phyloP scores from a whole-genome alignment of 2,113 vertebrate species.

The Ptyas mucosa region DNA sequence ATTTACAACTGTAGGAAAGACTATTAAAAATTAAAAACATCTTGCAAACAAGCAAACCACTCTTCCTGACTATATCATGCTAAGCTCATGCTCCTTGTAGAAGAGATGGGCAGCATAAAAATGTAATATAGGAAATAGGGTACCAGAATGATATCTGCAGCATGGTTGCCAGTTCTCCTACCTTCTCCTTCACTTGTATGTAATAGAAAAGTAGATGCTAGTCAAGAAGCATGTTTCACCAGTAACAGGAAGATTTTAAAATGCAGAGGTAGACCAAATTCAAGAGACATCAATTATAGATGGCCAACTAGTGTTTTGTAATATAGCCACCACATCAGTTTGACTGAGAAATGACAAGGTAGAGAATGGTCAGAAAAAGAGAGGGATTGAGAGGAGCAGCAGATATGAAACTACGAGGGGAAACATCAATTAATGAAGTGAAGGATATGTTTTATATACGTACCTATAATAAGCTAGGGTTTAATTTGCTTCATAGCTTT shows the following conservation, averaged over 20 bases:
- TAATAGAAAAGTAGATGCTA: neutral
- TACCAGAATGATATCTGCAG: neutral
- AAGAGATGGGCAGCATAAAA: neutral
- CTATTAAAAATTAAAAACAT: neutral
- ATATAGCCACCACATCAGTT: neutral
- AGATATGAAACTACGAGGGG: neutral
- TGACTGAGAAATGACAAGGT: neutral
- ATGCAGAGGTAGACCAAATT: neutral
- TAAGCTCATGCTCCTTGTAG: neutral
- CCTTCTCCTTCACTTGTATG: neutral
- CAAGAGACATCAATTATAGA: neutral
- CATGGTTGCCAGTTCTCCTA: neutral
- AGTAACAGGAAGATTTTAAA: neutral
- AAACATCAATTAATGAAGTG: neutral
- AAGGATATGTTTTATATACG: neutral
- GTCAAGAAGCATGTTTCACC: neutral
- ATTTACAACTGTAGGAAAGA: neutral
- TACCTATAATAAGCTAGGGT: neutral
- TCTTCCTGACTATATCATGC: neutral
- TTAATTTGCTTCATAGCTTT: neutral
- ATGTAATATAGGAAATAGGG: neutral
- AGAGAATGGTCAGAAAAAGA: neutral
- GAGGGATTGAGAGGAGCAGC: neutral
- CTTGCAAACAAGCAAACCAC: neutral
- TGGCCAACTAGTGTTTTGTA: neutral